These are phyloP conservation scores for Wasmannia auropunctata DNA, from an alignment of 1,140 invertebrate species.

Conservation along the genomic window DNA sequence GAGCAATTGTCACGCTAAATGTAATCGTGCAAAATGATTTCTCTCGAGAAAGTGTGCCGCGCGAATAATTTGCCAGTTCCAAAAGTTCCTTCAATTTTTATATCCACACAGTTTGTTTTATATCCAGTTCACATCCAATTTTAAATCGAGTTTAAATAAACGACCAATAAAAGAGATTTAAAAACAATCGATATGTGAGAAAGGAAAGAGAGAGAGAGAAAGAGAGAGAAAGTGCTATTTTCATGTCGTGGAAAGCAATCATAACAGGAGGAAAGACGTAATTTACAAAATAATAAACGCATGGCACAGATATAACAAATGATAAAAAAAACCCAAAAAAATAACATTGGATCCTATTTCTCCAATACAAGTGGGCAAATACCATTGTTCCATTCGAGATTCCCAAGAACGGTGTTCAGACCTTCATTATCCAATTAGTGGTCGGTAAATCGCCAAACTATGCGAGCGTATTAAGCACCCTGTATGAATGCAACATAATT, in stretches of 20 bases:
- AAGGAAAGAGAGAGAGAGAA: neutral
- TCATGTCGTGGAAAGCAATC: neutral
- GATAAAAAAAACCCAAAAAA: neutral
- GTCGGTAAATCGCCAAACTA: slow-evolving; percentile 27
- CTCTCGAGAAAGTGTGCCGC: neutral
- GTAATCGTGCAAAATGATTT: neutral
- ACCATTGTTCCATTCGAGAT: neutral
- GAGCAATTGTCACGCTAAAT: neutral
- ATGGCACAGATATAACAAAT: neutral
- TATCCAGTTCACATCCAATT: neutral
- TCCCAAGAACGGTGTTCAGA: slow-evolving; percentile 24
- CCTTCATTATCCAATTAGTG: slow-evolving; percentile 47
- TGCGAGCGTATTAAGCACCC: slow-evolving; percentile 25
- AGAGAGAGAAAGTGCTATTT: neutral
- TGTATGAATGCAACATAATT: slow-evolving; percentile 51
- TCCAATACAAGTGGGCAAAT: neutral
- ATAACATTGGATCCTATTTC: neutral
- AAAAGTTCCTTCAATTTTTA: neutral
- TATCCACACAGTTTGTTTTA: neutral
- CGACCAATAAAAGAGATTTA: neutral
- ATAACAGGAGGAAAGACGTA: neutral
- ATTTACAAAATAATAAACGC: neutral
- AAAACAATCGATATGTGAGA: neutral
- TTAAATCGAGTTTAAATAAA: slow-evolving; percentile 5
- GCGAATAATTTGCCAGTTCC: neutral